Base-by-base conservation (phyloP, 37 sponge, comb jelly and placozoan species). In the Beroe forskalii region DNA sequence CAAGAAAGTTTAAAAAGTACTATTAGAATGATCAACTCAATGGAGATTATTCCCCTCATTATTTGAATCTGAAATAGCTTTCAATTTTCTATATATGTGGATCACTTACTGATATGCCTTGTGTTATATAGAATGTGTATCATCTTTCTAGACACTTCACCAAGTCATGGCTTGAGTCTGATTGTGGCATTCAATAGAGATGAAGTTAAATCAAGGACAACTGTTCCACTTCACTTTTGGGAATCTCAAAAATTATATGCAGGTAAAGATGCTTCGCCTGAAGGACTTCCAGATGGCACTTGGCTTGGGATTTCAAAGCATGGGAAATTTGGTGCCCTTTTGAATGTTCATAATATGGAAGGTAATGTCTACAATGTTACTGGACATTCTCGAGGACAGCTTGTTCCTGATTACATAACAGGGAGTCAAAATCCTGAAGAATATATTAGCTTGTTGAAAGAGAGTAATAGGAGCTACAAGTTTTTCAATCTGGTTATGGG, bases 401-500 rank as follows among this genome's bases (percentile, higher is more conserved):
- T 72, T 1, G 75, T 72, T 8, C 75, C 75, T 14, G 75, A 39
- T 3, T 72, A 35, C 35, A 3, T 72, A 8, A 72, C 28, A 38
- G 14, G 39, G 12, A 32, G 2, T 9, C 22, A 32, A 8, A 30
- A 35, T 12, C 32, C 75, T 35, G 37, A 32, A 22, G 2, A 32
- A 72, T 72, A 72, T 72, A 39, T 72, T 20, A 39, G 30, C 39
- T 30, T 4, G 30, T 28, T 63, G 9, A 63, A 63, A 20, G 75
- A 33, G 8, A 20, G 40, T 4, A 72, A 72, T 3, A 35, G 3
- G 28, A 72, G 35, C 39, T 72, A 37, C 22, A n/a, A n/a, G n/a
- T n/a, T n/a, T n/a, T 72, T 72, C 35, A 72, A 72, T 33, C 30
- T 72, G 19, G 33, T 72, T 3, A 72, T 72, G 75, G 75, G 75